A percentile compares a stretch with the other conserved stretches of the same genome.
Conservation (phyloP, 2,888 invertebrate genomes). For the Hydraecia micacea region DNA sequence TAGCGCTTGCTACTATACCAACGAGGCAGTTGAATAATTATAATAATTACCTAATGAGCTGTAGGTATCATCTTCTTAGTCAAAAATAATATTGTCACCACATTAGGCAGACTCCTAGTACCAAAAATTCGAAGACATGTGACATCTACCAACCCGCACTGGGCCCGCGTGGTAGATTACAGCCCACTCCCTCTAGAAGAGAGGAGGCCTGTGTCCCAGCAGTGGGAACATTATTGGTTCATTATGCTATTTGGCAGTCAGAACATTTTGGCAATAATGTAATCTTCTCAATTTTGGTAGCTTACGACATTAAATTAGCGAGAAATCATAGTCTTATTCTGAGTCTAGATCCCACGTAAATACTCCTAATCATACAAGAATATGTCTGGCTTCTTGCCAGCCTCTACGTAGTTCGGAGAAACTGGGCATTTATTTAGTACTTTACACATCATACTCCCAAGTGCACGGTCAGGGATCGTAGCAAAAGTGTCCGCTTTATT, state of each 20-base stretch:
- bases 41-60: background rate
- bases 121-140: too few relatives aligned
- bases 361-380: slow-evolving; percentile 44
- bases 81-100: background rate
- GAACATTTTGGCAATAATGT: background rate
- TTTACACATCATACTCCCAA: slow-evolving; percentile 18
- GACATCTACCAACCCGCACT: too few relatives aligned
- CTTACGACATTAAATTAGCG: slow-evolving; percentile 19
- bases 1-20: background rate
- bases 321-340: slow-evolving; percentile 25
- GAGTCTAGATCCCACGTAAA: slow-evolving; percentile 45
- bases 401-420: background rate
- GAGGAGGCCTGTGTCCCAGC: background rate
- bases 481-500: background rate
- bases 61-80: too few relatives aligned
- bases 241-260: background rate
- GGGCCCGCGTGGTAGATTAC: too few relatives aligned
- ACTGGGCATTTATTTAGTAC: slow-evolving; percentile 11
- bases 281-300: background rate
- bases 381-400: slow-evolving; percentile 45
- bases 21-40: background rate
- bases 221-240: background rate
- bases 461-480: slow-evolving; percentile 26
- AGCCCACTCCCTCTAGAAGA: background rate
- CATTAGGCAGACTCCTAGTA: background rate